These are phyloP conservation scores for Eupithecia vulgata DNA, from an alignment of 2,888 invertebrate species.

Conservation along the genomic window DNA sequence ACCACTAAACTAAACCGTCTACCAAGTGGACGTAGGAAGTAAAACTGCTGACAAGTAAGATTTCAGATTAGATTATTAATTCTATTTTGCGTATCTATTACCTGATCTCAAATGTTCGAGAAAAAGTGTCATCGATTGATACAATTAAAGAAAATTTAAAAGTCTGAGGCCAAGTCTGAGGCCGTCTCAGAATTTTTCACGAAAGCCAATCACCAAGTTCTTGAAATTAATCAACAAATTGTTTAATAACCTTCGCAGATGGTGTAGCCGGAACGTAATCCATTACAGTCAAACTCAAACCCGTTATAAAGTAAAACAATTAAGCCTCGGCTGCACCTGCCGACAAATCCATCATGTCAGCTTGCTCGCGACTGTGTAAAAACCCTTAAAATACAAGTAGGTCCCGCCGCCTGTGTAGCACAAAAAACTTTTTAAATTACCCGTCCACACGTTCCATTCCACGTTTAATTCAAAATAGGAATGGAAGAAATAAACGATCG, in stretches of 20 bases:
- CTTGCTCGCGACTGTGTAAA: constrained; percentile 47
- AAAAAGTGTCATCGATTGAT: too few species aligned
- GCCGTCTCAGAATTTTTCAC: neutral
- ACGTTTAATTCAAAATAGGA: constrained; percentile 49
- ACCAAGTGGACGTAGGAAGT: neutral
- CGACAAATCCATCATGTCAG: constrained; percentile 47
- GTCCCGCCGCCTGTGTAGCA: constrained; percentile 27
- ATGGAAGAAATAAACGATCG: constrained; percentile 48
- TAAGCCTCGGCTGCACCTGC: constrained; percentile 56
- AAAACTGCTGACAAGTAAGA: neutral
- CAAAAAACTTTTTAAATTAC: constrained; percentile 28
- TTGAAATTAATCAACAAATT: constrained; percentile 4
- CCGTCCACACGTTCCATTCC: constrained; percentile 31
- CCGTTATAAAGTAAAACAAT: constrained; percentile 39
- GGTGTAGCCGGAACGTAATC: constrained; percentile 25
- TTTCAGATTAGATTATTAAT: neutral
- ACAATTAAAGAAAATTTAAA: too few species aligned
- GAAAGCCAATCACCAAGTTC: neutral
- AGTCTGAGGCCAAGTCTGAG: too few species aligned
- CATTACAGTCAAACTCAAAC: constrained; percentile 26
- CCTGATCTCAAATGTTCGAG: too few species aligned
- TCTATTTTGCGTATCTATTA: neutral
- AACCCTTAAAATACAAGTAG: constrained; percentile 36
- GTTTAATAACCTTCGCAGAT: constrained; percentile 31
- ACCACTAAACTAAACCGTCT: neutral